Evolutionary conservation across 2,797 vertebrate species (phyloP), one percentile per base, ranked within the genome.

Genomic region (Pseudochirops cupreus): DNA sequence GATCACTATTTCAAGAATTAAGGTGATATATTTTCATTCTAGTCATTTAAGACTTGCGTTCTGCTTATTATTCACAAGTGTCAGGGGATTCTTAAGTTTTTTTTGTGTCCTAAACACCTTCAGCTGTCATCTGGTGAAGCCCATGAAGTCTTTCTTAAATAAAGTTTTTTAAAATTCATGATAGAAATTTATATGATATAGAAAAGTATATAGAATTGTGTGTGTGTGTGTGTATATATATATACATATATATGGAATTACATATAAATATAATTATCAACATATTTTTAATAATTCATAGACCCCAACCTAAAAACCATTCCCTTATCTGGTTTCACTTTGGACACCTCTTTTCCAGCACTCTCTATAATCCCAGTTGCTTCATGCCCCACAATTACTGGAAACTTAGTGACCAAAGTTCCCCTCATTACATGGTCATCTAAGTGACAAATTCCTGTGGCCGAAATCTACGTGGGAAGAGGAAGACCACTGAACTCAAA

Each of bases 331-430:
- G 97, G 95, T 92, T 97, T 96, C n/a, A 97, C 90, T 89, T 87
- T 92, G 56, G 96, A 95, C 39, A 96, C 97, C 28, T 96, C 95
- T 95, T 95, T 91, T 91, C 96, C 96, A 95, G 62, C 89, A 91
- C 97, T 97, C 94, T 97, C 97, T 91, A 97, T 95, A 58, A 96
- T 96, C 24, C 96, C 95, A 93, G 92, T 74, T 74, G 16, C 33
- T 74, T 74, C 33, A 74, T 74, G 33, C 62, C 62, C 62, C 62
- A 18, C 1, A 39, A n/a, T 74, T 39, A n/a, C 33, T 74, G 33
- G 33, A n/a, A 97, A 97, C 46, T 50, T 50, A 53, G 52, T 28
- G 52, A 53, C 29, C 26, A 90, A 29, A 24, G 9, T 28, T 90
- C 96, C 97, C 11, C 92, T 93, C 53, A 94, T 39, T 7, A 93